phyloP scores from a whole-genome alignment of 2,888 invertebrate genomes.

The Dasysyrphus albostriatus region DNA sequence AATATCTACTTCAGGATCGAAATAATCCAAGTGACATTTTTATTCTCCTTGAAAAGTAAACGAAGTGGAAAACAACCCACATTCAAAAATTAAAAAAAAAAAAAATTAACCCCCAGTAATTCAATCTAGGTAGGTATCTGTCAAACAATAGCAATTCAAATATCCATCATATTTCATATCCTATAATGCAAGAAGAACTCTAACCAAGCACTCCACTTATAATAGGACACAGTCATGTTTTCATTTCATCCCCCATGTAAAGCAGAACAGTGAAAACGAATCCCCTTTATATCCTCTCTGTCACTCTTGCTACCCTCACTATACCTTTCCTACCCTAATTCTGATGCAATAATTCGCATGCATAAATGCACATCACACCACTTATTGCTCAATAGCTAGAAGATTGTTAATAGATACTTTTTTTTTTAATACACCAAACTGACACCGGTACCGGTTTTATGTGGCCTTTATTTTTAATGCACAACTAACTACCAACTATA shows the following conservation, averaged over 20 bases:
- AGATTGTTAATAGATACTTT: conserved; percentile 24
- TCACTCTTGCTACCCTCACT: background rate
- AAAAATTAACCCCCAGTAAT: conserved; percentile 39
- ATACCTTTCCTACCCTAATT: background rate
- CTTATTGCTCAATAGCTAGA: conserved; percentile 21
- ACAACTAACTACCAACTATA: background rate
- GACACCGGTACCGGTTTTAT: conserved; percentile 44
- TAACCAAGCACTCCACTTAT: conserved; percentile 1
- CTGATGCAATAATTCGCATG: conserved; percentile 51
- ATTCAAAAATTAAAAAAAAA: conserved; percentile 30
- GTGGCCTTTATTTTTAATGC: conserved; percentile 35
- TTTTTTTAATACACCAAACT: background rate
- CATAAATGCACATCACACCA: conserved; percentile 62
- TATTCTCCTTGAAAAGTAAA: conserved; percentile 47
- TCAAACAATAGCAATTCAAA: conserved; percentile 49
- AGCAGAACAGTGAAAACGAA: conserved; percentile 35
- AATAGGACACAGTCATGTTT: background rate
- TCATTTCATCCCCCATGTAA: conserved; percentile 46
- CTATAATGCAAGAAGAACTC: background rate
- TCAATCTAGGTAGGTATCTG: conserved; percentile 38
- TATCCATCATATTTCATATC: conserved; percentile 28
- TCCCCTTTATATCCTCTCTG: conserved; percentile 9
- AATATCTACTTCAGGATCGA: background rate
- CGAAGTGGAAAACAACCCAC: conserved; percentile 67
- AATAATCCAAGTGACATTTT: conserved; percentile 27